A percentile compares a stretch with the other conserved stretches of the same genome.
These are phyloP conservation scores for Agriopis marginaria DNA, from an alignment of 2,888 invertebrate species.

Conservation along the genomic window DNA sequence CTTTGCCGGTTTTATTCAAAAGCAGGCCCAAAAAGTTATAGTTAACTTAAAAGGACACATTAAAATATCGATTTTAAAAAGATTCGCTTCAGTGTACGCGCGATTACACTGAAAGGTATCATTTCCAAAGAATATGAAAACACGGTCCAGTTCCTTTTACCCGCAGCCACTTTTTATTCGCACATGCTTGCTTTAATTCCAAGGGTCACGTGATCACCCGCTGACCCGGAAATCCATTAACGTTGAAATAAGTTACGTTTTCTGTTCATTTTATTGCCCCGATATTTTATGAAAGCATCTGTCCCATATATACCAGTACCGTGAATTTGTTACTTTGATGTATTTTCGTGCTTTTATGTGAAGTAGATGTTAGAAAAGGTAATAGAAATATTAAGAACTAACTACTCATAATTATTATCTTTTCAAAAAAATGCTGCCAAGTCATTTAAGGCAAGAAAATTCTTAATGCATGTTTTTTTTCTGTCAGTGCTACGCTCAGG, in stretches of 20 bases:
- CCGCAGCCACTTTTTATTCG: constrained; percentile 25
- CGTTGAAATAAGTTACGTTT: constrained; percentile 56
- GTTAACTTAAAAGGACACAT: too few species aligned
- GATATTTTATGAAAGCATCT: constrained; percentile 32
- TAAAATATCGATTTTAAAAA: neutral
- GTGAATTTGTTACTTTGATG: constrained; percentile 5
- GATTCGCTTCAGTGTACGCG: neutral
- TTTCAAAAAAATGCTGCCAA: too few species aligned
- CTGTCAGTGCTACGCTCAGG: too few species aligned
- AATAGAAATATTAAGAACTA: neutral
- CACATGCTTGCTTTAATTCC: constrained; percentile 54
- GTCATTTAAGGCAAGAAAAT: too few species aligned
- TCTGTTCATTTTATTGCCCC: constrained; percentile 53
- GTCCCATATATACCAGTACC: constrained; percentile 12
- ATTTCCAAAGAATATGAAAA: constrained; percentile 10
- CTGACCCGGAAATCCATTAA: constrained; percentile 64
- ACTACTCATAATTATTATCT: neutral
- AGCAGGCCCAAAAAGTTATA: too few species aligned
- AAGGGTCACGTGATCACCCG: constrained; percentile 57
- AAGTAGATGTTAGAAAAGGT: neutral
- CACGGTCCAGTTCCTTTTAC: constrained; percentile 14
- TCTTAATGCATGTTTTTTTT: too few species aligned
- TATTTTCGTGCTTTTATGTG: neutral
- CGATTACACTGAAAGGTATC: too few species aligned
- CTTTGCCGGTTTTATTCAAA: too few species aligned